A percentile compares a stretch with the other conserved stretches of the same genome.
Conservation (phyloP, 2,113 vertebrate species). For the Stegastes partitus region DNA sequence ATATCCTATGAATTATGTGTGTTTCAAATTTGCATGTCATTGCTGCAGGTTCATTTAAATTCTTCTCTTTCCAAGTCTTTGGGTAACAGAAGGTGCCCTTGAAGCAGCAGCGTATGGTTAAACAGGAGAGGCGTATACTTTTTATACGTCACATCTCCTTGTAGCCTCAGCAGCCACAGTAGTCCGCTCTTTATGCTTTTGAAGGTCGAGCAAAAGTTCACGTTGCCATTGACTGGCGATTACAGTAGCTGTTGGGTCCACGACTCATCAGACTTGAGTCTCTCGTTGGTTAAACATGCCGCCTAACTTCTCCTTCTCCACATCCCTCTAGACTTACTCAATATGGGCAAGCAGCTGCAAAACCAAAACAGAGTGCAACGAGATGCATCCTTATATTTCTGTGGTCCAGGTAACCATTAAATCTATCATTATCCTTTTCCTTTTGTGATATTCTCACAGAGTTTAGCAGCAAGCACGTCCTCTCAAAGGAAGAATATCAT, state of each 20-base stretch:
- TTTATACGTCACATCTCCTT: background rate
- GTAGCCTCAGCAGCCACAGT: background rate
- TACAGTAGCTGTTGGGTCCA: background rate
- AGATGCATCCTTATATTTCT: conserved; percentile 95
- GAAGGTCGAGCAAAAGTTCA: background rate
- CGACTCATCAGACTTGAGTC: background rate
- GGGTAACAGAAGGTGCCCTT: background rate
- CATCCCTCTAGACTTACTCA: conserved; percentile 90
- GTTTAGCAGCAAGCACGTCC: background rate
- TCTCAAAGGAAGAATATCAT: background rate
- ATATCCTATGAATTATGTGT: background rate
- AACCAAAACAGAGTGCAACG: conserved; percentile 96
- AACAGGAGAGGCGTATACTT: background rate
- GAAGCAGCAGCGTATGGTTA: background rate
- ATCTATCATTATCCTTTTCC: background rate
- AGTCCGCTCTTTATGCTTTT: background rate
- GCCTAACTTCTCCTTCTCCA: background rate
- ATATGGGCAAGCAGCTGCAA: conserved; percentile 98
- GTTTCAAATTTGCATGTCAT: background rate
- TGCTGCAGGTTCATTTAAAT: background rate
- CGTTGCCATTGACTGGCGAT: background rate
- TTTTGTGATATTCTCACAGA: background rate
- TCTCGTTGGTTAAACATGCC: background rate
- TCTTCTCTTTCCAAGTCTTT: background rate
- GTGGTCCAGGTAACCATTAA: conserved; percentile 92